These are phyloP conservation scores for Beris chalybata DNA, from an alignment of 2,888 invertebrate species.

Conservation along the genomic window DNA sequence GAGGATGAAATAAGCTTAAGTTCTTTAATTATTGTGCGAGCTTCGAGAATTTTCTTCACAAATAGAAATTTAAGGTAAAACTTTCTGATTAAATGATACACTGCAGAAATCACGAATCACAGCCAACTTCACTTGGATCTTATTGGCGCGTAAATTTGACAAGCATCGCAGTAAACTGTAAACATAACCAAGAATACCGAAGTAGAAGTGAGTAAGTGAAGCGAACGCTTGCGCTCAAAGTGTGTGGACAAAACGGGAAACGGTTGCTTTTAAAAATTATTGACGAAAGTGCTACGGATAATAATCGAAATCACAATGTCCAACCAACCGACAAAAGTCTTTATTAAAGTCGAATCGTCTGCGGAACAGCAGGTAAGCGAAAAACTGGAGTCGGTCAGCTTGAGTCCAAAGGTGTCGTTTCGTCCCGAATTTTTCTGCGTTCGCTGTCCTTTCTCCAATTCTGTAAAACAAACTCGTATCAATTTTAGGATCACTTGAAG, in stretches of 20 bases:
- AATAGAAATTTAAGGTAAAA: too few species aligned
- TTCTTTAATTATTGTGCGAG: too few species aligned
- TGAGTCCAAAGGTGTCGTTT: slow-evolving; percentile 7
- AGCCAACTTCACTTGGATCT: background rate
- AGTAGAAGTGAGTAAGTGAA: background rate
- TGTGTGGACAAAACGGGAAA: background rate
- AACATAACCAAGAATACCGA: background rate
- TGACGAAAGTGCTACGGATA: too few species aligned
- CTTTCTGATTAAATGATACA: too few species aligned
- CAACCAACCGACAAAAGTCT: slow-evolving; percentile 51
- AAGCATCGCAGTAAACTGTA: background rate
- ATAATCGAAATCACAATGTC: slow-evolving; percentile 52
- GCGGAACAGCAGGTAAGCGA: slow-evolving; percentile 52
- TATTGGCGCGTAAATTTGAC: slow-evolving; percentile 21
- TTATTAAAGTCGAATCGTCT: slow-evolving; percentile 54
- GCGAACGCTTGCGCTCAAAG: background rate
- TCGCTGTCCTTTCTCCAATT: background rate
- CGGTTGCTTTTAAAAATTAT: background rate
- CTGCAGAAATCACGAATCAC: background rate
- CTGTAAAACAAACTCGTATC: background rate
- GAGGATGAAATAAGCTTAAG: too few species aligned
- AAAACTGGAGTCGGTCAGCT: background rate
- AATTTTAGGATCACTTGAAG: slow-evolving; percentile 61
- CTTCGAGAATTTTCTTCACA: too few species aligned
- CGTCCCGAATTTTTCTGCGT: background rate